A percentile compares a stretch with the other conserved stretches of the same genome.
Evolutionary conservation across 2,888 invertebrate species (phyloP).

Genomic region (Kuschelorhynchus macadamiae): DNA sequence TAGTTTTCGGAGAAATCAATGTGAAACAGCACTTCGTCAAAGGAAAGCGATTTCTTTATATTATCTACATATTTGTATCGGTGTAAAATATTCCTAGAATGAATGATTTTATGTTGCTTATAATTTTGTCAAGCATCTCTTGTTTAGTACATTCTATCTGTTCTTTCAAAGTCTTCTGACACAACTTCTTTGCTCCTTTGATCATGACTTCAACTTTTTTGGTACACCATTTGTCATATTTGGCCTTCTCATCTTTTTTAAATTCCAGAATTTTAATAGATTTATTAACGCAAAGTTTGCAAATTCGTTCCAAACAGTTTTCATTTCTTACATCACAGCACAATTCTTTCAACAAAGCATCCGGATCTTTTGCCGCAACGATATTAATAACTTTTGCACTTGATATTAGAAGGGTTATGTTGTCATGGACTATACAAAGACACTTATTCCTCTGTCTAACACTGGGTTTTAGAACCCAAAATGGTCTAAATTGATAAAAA

Average conservation of each 20-base stretch:
- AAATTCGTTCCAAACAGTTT: conserved; percentile 22
- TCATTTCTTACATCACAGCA: conserved; percentile 27
- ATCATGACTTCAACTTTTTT: too few species aligned
- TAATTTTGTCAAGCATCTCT: background rate
- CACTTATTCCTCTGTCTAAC: conserved; percentile 25
- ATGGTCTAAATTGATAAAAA: conserved; percentile 30
- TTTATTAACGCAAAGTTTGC: conserved; percentile 23
- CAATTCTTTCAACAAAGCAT: conserved; percentile 27
- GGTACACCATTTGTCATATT: background rate
- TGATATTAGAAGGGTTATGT: background rate
- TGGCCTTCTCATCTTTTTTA: conserved; percentile 25
- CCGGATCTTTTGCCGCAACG: conserved; percentile 7
- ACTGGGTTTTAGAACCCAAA: conserved; percentile 26
- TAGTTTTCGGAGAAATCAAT: conserved; percentile 33
- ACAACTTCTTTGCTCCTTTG: too few species aligned
- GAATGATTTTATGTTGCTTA: conserved; percentile 4
- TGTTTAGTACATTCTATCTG: conserved; percentile 13
- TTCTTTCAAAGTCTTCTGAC: conserved; percentile 34
- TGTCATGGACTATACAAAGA: background rate
- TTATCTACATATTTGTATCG: conserved; percentile 16
- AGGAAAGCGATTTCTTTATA: conserved; percentile 11
- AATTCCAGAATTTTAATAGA: conserved; percentile 11
- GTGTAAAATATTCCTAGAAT: conserved; percentile 29
- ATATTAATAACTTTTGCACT: conserved; percentile 11
- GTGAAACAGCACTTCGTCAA: conserved; percentile 21